Evolutionary conservation across 2,888 invertebrate species (phyloP).

Genomic region (Shargacucullia verbasci): DNA sequence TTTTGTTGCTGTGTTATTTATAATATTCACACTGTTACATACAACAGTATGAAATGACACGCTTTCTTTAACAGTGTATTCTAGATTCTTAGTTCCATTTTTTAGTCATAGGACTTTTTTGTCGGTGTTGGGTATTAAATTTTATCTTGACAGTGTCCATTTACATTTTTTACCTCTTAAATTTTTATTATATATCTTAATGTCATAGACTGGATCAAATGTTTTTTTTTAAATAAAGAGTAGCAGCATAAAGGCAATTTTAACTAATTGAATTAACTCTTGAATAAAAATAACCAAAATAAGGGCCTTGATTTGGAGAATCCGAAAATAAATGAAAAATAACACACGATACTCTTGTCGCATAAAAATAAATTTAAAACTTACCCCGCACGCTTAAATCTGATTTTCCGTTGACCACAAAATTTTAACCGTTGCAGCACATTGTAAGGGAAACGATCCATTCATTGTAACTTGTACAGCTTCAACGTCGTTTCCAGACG

Average conservation of each 20-base stretch:
- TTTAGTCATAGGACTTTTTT: conserved; percentile 3
- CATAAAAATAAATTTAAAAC: conserved; percentile 56
- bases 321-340: conserved; percentile 80
- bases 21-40: conserved; percentile 47
- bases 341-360: conserved; percentile 65
- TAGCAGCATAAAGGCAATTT: conserved; percentile 19
- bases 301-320: conserved; percentile 69
- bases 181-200: background rate
- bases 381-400: conserved; percentile 60
- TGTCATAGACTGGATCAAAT: conserved; percentile 8
- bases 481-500: conserved; percentile 48
- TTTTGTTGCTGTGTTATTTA: conserved; percentile 53
- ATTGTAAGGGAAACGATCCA: conserved; percentile 87
- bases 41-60: conserved; percentile 35
- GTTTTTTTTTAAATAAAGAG: conserved; percentile 23
- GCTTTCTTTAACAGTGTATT: conserved; percentile 42
- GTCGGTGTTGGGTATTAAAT: background rate
- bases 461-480: conserved; percentile 84
- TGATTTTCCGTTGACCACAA: conserved; percentile 63
- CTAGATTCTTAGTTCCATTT: conserved; percentile 11
- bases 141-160: background rate
- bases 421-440: conserved; percentile 82
- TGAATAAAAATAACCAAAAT: conserved; percentile 62
- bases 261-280: conserved; percentile 57
- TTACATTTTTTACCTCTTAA: too few species aligned